phyloP scores from a whole-genome alignment of 2,113 vertebrate genomes.

The Rattus rattus region DNA sequence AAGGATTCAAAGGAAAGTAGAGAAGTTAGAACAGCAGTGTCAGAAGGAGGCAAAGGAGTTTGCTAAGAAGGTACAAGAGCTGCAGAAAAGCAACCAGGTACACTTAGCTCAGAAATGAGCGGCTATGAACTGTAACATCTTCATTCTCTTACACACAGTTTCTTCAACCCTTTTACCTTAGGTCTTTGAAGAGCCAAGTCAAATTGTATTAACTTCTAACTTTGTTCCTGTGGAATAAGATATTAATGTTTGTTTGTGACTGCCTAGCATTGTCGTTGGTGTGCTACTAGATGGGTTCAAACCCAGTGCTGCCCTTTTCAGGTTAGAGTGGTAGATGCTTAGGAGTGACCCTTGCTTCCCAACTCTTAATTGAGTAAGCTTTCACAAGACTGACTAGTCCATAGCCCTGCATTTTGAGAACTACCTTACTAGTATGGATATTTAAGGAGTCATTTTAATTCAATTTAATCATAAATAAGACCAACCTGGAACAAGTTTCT shows the following conservation, averaged over 20 bases:
- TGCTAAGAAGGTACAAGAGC: constrained; percentile 98
- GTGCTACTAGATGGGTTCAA: constrained; percentile 35
- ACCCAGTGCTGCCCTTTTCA: constrained; percentile 1
- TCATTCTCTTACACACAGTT: constrained; percentile 3
- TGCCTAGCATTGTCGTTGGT: background rate
- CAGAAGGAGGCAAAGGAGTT: constrained; percentile 99
- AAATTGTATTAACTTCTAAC: constrained; percentile 30
- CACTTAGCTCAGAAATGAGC: background rate
- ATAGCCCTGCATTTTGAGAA: constrained; percentile 33
- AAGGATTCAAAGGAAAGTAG: constrained; percentile 97
- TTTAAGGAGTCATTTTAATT: constrained; percentile 50
- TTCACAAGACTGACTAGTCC: constrained; percentile 17
- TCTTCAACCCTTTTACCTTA: constrained; percentile 57
- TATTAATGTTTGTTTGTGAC: constrained; percentile 28
- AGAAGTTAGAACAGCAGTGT: constrained; percentile 98
- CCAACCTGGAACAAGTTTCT: constrained; percentile 39
- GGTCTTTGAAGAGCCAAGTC: constrained; percentile 49
- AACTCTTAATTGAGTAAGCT: background rate
- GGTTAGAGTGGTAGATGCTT: background rate
- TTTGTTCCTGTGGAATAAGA: background rate
- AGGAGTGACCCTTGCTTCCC: constrained; percentile 19
- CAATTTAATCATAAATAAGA: constrained; percentile 36
- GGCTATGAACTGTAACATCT: background rate
- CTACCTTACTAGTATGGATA: constrained; percentile 43
- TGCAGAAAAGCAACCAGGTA: constrained; percentile 99